A percentile compares a stretch with the other conserved stretches of the same genome.
Evolutionary conservation across 2,113 vertebrate genomes (phyloP).

Genomic region (Petroica traversi): DNA sequence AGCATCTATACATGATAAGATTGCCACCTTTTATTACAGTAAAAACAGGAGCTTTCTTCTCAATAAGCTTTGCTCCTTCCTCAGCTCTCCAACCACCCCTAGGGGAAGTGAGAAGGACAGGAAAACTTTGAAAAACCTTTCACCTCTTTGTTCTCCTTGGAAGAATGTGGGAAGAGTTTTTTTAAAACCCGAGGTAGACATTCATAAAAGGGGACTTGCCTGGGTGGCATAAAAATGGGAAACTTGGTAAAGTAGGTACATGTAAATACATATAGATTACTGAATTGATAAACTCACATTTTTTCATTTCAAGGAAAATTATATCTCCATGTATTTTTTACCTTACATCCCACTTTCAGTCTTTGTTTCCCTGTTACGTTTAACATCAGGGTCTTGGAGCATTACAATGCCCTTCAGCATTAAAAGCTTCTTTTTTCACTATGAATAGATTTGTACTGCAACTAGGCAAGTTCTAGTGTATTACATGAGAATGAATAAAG

Average conservation of each 20-base stretch:
- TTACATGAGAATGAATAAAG: not conserved
- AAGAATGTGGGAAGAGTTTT: conserved; percentile 21
- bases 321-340: not conserved
- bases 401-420: not conserved
- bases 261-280: not conserved
- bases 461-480: not conserved
- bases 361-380: not conserved
- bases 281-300: not conserved
- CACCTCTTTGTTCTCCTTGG: conserved; percentile 64
- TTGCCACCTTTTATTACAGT: conserved; percentile 61
- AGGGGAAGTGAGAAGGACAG: conserved; percentile 60
- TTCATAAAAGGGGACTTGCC: not conserved
- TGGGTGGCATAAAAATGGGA: not conserved
- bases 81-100: conserved; percentile 56
- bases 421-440: conserved; percentile 23
- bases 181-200: not conserved
- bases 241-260: not conserved
- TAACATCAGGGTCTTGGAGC: not conserved
- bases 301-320: not conserved
- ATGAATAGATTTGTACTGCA: not conserved
- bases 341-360: not conserved
- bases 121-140: conserved; percentile 49
- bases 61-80: conserved; percentile 44
- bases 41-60: conserved; percentile 64
- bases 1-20: conserved; percentile 38